Conservation (phyloP, 2,113 vertebrate genomes). For the Zosterops pallidus region DNA sequence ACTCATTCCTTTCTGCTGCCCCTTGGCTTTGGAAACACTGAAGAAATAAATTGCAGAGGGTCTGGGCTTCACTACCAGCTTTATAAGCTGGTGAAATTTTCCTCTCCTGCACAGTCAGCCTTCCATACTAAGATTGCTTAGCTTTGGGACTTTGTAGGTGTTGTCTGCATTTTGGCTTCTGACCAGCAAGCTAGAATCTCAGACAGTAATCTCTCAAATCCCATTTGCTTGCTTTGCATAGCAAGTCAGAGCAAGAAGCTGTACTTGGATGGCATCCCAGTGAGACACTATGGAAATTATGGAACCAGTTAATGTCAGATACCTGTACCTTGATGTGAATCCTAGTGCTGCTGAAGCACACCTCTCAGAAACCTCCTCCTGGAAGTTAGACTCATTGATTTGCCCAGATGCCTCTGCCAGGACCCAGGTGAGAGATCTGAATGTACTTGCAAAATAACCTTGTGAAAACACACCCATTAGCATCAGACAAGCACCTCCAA, state of each 20-base stretch:
- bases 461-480: not conserved
- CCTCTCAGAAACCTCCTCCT: not conserved
- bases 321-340: not conserved
- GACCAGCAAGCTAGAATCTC: not conserved
- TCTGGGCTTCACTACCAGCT: not conserved
- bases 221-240: not conserved
- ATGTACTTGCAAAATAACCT: not conserved
- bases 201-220: not conserved
- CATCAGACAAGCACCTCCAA: not conserved
- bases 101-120: not conserved
- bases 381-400: not conserved
- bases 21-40: not conserved
- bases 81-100: not conserved
- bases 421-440: not conserved
- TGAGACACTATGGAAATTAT: not conserved
- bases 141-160: not conserved
- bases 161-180: constrained; percentile 21
- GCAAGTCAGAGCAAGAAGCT: constrained; percentile 27
- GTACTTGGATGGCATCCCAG: constrained; percentile 10
- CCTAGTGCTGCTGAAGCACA: not conserved
- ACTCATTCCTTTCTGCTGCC: not conserved
- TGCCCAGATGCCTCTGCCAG: not conserved
- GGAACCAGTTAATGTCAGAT: not conserved
- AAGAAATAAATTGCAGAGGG: not conserved
- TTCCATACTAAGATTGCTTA: not conserved